Evolutionary conservation across 2,113 vertebrate species (phyloP).

Genomic region (Elephantulus edwardii): DNA sequence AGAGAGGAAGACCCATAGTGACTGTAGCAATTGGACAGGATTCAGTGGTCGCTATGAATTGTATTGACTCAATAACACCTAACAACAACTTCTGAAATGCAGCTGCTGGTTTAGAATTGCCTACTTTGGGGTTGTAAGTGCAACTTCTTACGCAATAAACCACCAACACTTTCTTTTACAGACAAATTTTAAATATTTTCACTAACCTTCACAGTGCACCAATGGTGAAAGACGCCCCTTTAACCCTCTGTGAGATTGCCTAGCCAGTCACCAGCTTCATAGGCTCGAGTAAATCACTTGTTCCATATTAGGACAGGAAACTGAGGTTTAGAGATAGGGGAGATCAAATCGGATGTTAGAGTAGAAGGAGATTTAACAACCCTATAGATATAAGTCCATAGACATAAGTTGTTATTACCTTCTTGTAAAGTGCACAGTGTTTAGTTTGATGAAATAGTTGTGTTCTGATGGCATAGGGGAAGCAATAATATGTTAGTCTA

Average conservation of each 20-base stretch:
- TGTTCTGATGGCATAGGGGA: conserved; percentile 53
- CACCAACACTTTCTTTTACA: no score
- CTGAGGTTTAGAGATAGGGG: not conserved
- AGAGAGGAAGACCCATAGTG: no score
- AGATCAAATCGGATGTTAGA: conserved; percentile 22
- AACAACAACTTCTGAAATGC: no score
- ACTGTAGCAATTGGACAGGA: no score
- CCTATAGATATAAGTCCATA: not conserved
- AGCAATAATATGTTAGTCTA: conserved; percentile 68
- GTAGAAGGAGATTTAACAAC: conserved; percentile 18
- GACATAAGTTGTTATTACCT: not conserved
- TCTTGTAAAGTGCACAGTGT: conserved; percentile 32
- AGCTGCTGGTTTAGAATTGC: no score
- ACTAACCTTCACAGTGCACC: fast-evolving
- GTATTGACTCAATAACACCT: no score
- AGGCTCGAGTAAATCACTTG: no score
- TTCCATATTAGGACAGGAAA: not conserved
- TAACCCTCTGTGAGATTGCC: not conserved
- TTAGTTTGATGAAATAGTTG: conserved; percentile 1
- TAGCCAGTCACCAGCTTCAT: not conserved
- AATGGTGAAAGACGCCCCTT: fast-evolving
- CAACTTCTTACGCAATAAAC: no score
- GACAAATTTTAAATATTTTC: not conserved
- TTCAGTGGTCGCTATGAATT: no score
- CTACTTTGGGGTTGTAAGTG: no score